Base-by-base conservation (phyloP, 2,888 invertebrate genomes). In the Odontothrips loti region DNA sequence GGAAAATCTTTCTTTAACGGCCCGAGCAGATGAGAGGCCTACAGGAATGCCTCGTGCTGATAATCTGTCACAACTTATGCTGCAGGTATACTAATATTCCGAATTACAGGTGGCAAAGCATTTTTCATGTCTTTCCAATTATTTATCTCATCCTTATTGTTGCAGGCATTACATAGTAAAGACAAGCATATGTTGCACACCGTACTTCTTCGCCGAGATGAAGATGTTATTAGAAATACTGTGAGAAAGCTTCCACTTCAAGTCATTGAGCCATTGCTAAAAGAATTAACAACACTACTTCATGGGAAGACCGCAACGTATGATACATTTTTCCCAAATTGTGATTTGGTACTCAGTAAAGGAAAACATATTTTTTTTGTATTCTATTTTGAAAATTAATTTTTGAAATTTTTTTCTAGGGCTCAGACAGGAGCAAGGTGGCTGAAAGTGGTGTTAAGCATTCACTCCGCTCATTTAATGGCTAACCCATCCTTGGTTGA, bases 111-210 rank as follows among this genome's bases (percentile, higher is more conserved):
- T 58, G 10, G 17, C n/a, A 17, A 17, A 58, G 0, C 0, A 58
- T 12, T 20, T 34, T 47, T 80, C 1, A 47, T 29, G 6, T 3
- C 47, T n/a, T 34, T 47, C n/a, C 20, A 34, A 8, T n/a, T 6
- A 47, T 34, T 34, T 47, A 27, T 20, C 34, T 6, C 0, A 1
- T 34, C 8, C 9, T 47, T 34, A 58, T 29, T 80, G 12, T 89
- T 95, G 81, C 97, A 95, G 87, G 96, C 95, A 0, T 87, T 98
- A 51, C 95, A 95, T 85, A 97, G 96, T 85, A 93, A 93, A 85
- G 96, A 98, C 86, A 90, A 90, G 83, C 89, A 87, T 79, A 91
- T 97, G 84, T 88, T 97, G 48, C 89, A 91, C 83, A 92, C 91
- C 81, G 96, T 96, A 1, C 88, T 97, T 0, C 89, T 90, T 79